These are phyloP conservation scores for Ormyrus rosae DNA, from an alignment of 2,888 invertebrate species.

Conservation along the genomic window DNA sequence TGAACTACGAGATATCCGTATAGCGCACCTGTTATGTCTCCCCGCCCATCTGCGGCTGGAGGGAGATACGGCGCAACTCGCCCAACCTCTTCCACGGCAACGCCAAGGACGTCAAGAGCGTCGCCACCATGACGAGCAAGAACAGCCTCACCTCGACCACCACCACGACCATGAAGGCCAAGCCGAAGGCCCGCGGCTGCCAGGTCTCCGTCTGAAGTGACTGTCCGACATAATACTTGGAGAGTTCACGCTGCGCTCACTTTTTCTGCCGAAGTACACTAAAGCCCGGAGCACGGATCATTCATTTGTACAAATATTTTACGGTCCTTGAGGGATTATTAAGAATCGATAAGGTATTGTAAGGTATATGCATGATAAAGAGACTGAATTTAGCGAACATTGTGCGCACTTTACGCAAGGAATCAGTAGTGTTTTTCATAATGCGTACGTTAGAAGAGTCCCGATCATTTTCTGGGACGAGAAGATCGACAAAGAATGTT, in stretches of 20 bases:
- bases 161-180: conserved; percentile 13
- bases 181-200: conserved; percentile 38
- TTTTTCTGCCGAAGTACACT: not conserved
- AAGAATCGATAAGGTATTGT: not conserved
- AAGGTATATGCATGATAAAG: not conserved
- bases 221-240: not conserved
- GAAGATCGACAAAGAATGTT: conserved; percentile 5
- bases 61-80: conserved; percentile 67
- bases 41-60: conserved; percentile 68
- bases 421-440: conserved; percentile 18
- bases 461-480: conserved; percentile 10
- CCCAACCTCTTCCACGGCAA: conserved; percentile 61
- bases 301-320: conserved; percentile 5
- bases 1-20: conserved; percentile 97
- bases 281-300: not conserved
- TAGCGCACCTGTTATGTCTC: conserved; percentile 78
- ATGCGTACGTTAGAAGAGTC: conserved; percentile 24
- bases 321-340: not conserved
- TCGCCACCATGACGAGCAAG: conserved; percentile 50
- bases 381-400: not conserved
- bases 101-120: conserved; percentile 62
- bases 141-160: conserved; percentile 49
- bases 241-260: not conserved
- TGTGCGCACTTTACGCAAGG: not conserved
- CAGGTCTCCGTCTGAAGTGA: conserved; percentile 52